A percentile compares a stretch with the other conserved stretches of the same genome.
These are phyloP conservation scores for Strongylocentrotus purpuratus DNA, from an alignment of 35 echinoderm and acorn worm genomes.

Conservation along the genomic window DNA sequence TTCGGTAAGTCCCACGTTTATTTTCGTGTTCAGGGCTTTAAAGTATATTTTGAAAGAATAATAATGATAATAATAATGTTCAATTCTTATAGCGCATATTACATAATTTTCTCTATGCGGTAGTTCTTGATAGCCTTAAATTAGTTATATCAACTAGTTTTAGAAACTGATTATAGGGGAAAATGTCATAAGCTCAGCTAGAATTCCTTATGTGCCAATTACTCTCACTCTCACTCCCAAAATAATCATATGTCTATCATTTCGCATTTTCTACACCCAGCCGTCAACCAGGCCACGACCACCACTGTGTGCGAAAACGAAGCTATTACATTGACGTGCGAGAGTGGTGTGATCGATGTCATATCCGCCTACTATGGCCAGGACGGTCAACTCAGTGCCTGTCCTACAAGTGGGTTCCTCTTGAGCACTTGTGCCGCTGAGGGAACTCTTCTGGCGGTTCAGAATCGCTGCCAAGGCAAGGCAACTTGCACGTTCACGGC, in stretches of 20 bases:
- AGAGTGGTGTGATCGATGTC: slow-evolving; percentile 25
- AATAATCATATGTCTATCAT: not conserved
- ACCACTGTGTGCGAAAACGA: not conserved
- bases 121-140: too few relatives aligned
- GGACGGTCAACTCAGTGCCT: not conserved
- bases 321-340: not conserved
- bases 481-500: slow-evolving; percentile 5
- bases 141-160: too few relatives aligned
- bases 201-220: not conserved
- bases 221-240: too few relatives aligned
- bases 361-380: slow-evolving; percentile 31
- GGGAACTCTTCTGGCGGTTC: not conserved
- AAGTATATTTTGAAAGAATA: too few relatives aligned
- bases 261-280: not conserved
- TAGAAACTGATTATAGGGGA: too few relatives aligned
- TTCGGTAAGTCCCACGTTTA: slow-evolving; percentile 21
- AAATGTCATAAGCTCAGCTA: not conserved
- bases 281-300: not conserved
- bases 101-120: too few relatives aligned
- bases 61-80: too few relatives aligned
- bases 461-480: not conserved
- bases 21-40: too few relatives aligned
- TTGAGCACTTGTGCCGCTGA: not conserved
- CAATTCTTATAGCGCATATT: too few relatives aligned
- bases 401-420: not conserved